A percentile compares a stretch with the other conserved stretches of the same genome.
phyloP scores from a whole-genome alignment of 1,140 invertebrate genomes.

The Nasonia longicornis region DNA sequence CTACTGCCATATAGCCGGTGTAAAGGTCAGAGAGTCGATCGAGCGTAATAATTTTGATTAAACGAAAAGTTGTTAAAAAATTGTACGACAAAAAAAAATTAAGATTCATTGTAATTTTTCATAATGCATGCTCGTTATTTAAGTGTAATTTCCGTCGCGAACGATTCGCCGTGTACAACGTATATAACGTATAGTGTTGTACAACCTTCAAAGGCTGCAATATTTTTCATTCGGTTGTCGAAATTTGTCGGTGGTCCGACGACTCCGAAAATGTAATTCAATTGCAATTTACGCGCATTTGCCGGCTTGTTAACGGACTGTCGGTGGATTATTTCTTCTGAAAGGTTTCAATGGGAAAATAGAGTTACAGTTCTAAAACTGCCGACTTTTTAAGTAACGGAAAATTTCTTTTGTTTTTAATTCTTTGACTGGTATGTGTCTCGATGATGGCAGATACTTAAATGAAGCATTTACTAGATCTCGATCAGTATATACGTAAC shows the following conservation, averaged over 20 bases:
- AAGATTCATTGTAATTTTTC: slow-evolving; percentile 34
- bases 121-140: slow-evolving; percentile 37
- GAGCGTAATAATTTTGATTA: slow-evolving; percentile 4
- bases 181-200: background rate
- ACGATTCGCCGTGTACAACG: slow-evolving; percentile 1
- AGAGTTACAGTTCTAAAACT: background rate
- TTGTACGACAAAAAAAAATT: slow-evolving; percentile 17
- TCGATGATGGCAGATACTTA: slow-evolving; percentile 8
- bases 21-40: background rate
- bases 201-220: slow-evolving; percentile 24
- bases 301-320: slow-evolving; percentile 21
- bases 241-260: slow-evolving; percentile 7
- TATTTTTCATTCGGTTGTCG: slow-evolving; percentile 14
- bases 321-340: background rate
- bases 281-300: slow-evolving; percentile 31
- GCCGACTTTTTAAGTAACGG: background rate
- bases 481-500: background rate
- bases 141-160: slow-evolving; percentile 16
- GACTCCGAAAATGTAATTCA: slow-evolving; percentile 38
- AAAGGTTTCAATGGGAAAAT: background rate
- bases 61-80: slow-evolving; percentile 16
- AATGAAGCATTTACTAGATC: slow-evolving; percentile 20
- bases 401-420: slow-evolving; percentile 17
- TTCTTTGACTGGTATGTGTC: background rate
- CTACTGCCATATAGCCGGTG: background rate